Evolutionary conservation across 2,797 vertebrate genomes (phyloP).

Genomic region (Smutsia temminckii): DNA sequence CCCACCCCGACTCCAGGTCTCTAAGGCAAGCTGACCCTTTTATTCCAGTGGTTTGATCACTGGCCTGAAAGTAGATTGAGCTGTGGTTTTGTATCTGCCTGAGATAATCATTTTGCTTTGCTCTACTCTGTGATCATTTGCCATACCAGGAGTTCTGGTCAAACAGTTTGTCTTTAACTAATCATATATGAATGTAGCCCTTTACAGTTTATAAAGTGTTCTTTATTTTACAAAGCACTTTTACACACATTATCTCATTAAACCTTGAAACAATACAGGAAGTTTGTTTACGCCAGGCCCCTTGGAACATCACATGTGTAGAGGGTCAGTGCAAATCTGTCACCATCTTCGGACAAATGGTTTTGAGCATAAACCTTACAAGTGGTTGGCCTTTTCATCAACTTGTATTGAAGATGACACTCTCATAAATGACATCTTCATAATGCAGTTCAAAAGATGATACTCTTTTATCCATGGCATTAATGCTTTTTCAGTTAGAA

Average conservation of each 20-base stretch:
- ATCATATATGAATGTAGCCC: neutral
- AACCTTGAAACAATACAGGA: neutral
- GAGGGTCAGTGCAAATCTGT: neutral
- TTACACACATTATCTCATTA: neutral
- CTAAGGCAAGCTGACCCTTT: neutral
- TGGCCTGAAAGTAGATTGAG: neutral
- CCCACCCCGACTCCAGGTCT: neutral
- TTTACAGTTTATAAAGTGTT: neutral
- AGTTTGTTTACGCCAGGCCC: neutral
- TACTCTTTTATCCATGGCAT: neutral
- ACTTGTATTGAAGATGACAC: neutral
- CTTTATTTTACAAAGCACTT: conserved; percentile 8
- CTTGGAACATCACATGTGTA: neutral
- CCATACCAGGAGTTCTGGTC: neutral
- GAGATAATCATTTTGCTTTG: neutral
- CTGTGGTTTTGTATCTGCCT: neutral
- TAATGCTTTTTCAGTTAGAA: neutral
- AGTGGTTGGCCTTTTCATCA: neutral
- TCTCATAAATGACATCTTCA: neutral
- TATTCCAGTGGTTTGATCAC: neutral
- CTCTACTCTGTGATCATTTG: neutral
- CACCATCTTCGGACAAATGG: neutral
- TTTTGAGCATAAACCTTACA: neutral
- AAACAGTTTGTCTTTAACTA: neutral
- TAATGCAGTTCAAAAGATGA: neutral